Evolutionary conservation across 2,888 invertebrate species (phyloP).

Genomic region (Selenia dentaria): DNA sequence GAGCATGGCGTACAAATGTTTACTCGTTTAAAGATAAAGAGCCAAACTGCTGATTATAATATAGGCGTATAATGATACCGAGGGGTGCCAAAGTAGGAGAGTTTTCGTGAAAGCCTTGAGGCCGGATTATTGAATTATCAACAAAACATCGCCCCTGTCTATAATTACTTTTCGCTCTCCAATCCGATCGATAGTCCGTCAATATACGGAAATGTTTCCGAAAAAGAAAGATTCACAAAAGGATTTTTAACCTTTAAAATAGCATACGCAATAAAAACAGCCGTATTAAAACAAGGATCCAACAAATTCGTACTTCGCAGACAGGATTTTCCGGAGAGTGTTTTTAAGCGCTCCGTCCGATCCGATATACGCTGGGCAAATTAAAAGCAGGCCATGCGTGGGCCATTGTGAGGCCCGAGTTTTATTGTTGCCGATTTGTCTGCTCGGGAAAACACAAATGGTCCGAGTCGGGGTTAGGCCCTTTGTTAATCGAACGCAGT

Average conservation of each 20-base stretch:
- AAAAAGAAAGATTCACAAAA: constrained; percentile 5
- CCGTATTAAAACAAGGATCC: constrained; percentile 51
- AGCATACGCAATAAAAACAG: constrained; percentile 46
- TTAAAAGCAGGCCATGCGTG: constrained; percentile 81
- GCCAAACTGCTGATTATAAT: constrained; percentile 11
- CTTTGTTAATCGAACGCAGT: constrained; percentile 70
- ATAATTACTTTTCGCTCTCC: constrained; percentile 76
- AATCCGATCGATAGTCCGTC: constrained; percentile 55
- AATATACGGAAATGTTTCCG: constrained; percentile 9
- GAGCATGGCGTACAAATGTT: too few species aligned
- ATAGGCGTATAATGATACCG: constrained; percentile 6
- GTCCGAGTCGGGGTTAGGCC: constrained; percentile 67
- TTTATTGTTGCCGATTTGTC: constrained; percentile 82
- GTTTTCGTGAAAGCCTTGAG: constrained; percentile 60
- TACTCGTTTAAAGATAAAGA: not conserved
- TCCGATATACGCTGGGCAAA: constrained; percentile 75
- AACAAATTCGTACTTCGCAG: constrained; percentile 43
- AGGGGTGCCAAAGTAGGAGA: constrained; percentile 37
- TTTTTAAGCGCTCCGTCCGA: constrained; percentile 70
- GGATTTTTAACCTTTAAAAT: constrained; percentile 11
- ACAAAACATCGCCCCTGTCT: constrained; percentile 75
- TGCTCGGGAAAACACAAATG: constrained; percentile 79
- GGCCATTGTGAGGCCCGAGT: constrained; percentile 68
- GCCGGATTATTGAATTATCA: constrained; percentile 80
- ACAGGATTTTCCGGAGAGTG: constrained; percentile 68